Percentiles rank a stretch among this genome's conserved stretches.
Conservation (phyloP, 2,113 vertebrate genomes). For the Microcebus ravelobensis region DNA sequence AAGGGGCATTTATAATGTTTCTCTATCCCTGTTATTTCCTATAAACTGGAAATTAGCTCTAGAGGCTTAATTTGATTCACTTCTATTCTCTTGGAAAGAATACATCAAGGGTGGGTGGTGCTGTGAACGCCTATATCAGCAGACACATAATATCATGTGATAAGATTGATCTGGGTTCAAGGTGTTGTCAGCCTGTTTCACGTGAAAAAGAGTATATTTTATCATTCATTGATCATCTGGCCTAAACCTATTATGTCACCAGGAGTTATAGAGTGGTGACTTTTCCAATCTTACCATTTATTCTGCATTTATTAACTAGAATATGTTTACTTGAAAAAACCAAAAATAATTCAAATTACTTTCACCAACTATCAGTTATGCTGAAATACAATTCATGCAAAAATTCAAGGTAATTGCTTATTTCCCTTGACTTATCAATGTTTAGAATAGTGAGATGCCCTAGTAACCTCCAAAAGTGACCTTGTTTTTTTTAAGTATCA, state of each 20-base stretch:
- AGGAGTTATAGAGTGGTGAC: background rate
- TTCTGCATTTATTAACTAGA: slow-evolving; percentile 1
- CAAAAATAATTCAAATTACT: background rate
- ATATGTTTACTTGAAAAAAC: background rate
- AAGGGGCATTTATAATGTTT: background rate
- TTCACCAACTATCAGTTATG: background rate
- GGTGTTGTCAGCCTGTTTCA: background rate
- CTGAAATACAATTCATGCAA: background rate
- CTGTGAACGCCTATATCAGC: background rate
- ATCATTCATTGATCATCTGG: background rate
- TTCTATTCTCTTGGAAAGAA: background rate
- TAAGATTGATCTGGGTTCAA: background rate
- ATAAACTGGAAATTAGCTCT: background rate
- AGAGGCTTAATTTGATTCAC: background rate
- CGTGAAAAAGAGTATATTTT: background rate
- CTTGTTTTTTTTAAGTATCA: background rate
- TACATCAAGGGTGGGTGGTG: background rate
- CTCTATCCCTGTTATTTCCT: background rate
- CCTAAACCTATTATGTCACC: background rate
- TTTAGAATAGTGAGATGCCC: background rate
- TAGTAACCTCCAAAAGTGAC: background rate
- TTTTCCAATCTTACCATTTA: slow-evolving; percentile 6
- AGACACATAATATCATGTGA: background rate
- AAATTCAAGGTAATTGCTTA: slow-evolving; percentile 36
- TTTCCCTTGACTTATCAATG: background rate